A percentile compares a stretch with the other conserved stretches of the same genome.
Conservation (phyloP, 2,888 invertebrate genomes). For the Seira sanloemensis region DNA sequence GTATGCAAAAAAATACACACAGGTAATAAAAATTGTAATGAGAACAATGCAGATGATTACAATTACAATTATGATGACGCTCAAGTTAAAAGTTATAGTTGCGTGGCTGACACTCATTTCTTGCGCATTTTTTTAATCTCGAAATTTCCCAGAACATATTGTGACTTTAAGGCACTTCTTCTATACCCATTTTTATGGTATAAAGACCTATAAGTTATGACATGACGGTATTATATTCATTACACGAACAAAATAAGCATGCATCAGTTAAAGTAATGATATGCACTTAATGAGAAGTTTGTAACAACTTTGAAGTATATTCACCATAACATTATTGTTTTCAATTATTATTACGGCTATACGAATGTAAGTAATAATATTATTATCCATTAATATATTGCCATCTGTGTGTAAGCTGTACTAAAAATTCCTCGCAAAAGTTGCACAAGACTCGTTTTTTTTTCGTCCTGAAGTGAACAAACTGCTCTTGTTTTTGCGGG, state of each 20-base stretch:
- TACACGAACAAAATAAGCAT: background rate
- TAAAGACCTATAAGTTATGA: background rate
- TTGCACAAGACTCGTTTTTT: too few relatives aligned
- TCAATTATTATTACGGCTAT: background rate
- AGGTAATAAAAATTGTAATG: background rate
- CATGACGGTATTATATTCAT: background rate
- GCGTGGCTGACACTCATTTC: constrained; percentile 10
- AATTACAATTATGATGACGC: background rate
- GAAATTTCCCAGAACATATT: constrained; percentile 43
- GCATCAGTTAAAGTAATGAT: constrained; percentile 6
- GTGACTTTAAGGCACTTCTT: background rate
- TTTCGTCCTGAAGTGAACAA: background rate
- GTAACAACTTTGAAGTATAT: background rate
- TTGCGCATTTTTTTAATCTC: background rate
- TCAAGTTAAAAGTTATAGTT: background rate
- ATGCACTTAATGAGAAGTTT: constrained; percentile 5
- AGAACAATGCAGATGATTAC: background rate
- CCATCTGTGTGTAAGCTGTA: background rate
- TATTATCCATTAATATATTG: background rate
- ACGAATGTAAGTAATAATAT: background rate
- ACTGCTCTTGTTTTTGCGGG: constrained; percentile 4
- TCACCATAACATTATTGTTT: constrained; percentile 5
- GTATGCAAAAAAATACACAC: background rate
- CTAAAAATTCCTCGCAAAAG: too few relatives aligned
- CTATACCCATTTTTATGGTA: too few relatives aligned